These are phyloP conservation scores for Caenorhabditis uteleia DNA, from an alignment of 2,888 invertebrate genomes.

Conservation along the genomic window DNA sequence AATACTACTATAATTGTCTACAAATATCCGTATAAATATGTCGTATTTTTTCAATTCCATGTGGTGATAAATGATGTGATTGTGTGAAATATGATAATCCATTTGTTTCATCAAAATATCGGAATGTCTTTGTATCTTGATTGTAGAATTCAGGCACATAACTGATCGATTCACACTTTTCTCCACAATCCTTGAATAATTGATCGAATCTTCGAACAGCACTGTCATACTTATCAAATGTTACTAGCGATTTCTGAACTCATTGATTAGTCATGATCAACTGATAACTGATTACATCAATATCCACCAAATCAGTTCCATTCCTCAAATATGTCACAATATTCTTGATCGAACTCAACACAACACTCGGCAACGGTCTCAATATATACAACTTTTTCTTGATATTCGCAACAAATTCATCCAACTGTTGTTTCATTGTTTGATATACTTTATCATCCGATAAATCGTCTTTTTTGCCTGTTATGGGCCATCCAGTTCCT, in stretches of 20 bases:
- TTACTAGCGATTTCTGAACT: neutral
- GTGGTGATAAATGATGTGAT: constrained; percentile 5
- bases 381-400: too few species aligned
- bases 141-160: neutral
- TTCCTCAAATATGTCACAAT: too few species aligned
- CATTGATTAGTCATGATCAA: too few species aligned
- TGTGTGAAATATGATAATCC: constrained; percentile 3
- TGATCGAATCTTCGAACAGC: neutral
- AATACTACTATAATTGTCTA: neutral
- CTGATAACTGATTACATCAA: neutral
- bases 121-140: neutral
- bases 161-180: neutral
- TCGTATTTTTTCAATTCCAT: constrained; percentile 6
- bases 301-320: neutral
- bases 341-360: too few species aligned
- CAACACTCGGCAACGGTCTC: too few species aligned
- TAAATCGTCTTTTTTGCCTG: too few species aligned
- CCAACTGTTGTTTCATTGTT: too few species aligned
- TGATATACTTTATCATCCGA: too few species aligned
- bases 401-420: too few species aligned
- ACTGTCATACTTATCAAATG: neutral
- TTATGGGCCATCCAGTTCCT: too few species aligned
- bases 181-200: neutral
- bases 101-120: neutral
- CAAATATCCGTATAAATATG: constrained; percentile 1